A percentile compares a stretch with the other conserved stretches of the same genome.
phyloP scores from a whole-genome alignment of 2,113 vertebrate species.

The Entosphenus tridentatus region DNA sequence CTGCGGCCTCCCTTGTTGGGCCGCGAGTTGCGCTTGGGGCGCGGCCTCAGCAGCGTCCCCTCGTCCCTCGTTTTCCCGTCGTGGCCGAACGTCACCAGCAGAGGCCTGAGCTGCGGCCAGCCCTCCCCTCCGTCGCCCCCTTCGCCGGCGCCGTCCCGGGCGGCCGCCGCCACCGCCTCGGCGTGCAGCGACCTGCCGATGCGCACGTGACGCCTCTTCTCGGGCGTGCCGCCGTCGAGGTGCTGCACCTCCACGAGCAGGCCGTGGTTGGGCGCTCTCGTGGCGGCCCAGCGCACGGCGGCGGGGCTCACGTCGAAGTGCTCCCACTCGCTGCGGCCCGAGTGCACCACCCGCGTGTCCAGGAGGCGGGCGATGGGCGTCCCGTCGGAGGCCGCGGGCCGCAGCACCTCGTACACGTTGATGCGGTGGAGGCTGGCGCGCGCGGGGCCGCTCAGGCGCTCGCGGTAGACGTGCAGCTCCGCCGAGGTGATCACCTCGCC shows the following conservation, averaged over 20 bases:
- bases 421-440: constrained; percentile 48
- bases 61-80: constrained; percentile 23
- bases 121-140: constrained; percentile 24
- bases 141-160: neutral
- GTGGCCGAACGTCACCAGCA: constrained; percentile 86
- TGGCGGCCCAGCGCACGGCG: constrained; percentile 69
- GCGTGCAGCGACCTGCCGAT: constrained; percentile 65
- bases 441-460: constrained; percentile 30
- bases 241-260: constrained; percentile 67
- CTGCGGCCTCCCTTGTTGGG: constrained; percentile 46
- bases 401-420: constrained; percentile 89
- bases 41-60: constrained; percentile 52
- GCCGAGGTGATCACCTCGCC: constrained; percentile 78
- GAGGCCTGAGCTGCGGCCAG: constrained; percentile 77
- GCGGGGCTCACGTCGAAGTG: constrained; percentile 90
- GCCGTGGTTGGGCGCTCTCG: constrained; percentile 65
- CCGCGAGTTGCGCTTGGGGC: constrained; percentile 64
- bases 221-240: constrained; percentile 36
- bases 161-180: constrained; percentile 13
- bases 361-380: constrained; percentile 70
- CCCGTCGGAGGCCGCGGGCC: constrained; percentile 27
- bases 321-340: constrained; percentile 74
- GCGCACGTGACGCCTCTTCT: constrained; percentile 63
- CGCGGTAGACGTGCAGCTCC: constrained; percentile 71
- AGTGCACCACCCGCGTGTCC: constrained; percentile 72